Evolutionary conservation across 2,113 vertebrate species (phyloP), one percentile per base, ranked within the genome.

Genomic region (Poeciliopsis retropinna): DNA sequence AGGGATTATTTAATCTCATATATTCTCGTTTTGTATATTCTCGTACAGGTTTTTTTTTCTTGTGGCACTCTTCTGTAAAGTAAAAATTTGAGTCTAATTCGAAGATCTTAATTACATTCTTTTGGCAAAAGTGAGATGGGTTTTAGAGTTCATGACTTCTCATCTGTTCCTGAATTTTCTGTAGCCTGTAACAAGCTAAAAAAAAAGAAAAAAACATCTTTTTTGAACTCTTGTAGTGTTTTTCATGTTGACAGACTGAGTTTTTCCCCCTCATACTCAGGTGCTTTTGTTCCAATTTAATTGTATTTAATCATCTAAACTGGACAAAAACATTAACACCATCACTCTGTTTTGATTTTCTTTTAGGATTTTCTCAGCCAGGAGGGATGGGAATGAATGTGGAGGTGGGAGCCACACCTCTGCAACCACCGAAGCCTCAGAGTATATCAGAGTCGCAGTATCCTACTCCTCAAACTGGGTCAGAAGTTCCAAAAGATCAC

Each of bases 361-460:
- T 19, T 9, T 25, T 64, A 95, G 93, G 62, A 75, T 93, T 93
- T 77, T 91, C 92, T 78, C 88, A 92, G 75, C 82, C 92, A 28
- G 67, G 61, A 39, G 88, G 64, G 17, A 78, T 51, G 27, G 86
- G 66, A 0, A n/a, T 76, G 60, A 85, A 73, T 0, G 39, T 91
- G 71, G 92, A 89, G 22, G 30, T 79, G 5, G 91, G 91, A 51
- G 68, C 77, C 29, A 85, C 85, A 39, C 88, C 91, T 0, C 63
- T 92, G 34, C 83, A 86, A 22, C 60, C 83, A 64, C 92, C 91
- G 64, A 91, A 84, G 63, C 67, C 87, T 25, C 72, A 78, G 8
- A 86, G 88, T 76, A 73, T 92, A 61, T 85, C 88, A 0, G 91
- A 93, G 57, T 81, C 85, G 0, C 92, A 91, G 74, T 85, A 83